Evolutionary conservation across 2,888 invertebrate species (phyloP), one percentile per base, ranked within the genome.

Genomic region (Bellardia bayeri): DNA sequence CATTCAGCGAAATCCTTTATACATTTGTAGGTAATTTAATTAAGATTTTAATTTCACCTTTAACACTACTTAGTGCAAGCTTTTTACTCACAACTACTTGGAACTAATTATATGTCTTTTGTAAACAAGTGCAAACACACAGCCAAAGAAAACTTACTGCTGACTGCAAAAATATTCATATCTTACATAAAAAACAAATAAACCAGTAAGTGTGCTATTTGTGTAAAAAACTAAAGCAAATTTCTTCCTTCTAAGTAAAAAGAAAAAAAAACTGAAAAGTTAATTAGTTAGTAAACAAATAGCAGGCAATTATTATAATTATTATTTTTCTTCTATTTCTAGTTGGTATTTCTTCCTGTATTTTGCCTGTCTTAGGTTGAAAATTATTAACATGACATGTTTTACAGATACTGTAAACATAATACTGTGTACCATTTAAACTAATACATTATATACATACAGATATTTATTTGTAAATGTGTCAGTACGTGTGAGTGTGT

Each of bases 241-340:
- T 9, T 4, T 42, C 8, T 66, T 63, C 16, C 56, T 72, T 16
- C 30, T 64, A 33, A 71, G n/a, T 23, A 23, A 23, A 23, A 23
- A 23, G 23, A 23, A 23, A 23, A 8, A 9, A 74, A 66, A 45
- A 54, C 40, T 49, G 45, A 64, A 58, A 74, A 76, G 61, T 66
- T 64, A 76, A 66, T 85, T 76, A 85, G 54, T 49, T 40, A 69
- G 49, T 42, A 40, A 75, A 33, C 33, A 63, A 69, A 40, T 40
- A 49, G 81, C 54, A 75, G 69, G 75, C 75, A 84, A 84, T 87
- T 81, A 81, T 81, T 84, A 45, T 66, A 37, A 37, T 83, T 74
- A 61, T 68, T 61, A 49, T 33, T 54, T 23, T 14, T 51, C 9
- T n/a, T 0, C 13, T 14, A 14, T 69, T 51, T 51, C n/a, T n/a